Evolutionary conservation across 1,140 invertebrate genomes (phyloP).

Genomic region (Rhyzopertha dominica): DNA sequence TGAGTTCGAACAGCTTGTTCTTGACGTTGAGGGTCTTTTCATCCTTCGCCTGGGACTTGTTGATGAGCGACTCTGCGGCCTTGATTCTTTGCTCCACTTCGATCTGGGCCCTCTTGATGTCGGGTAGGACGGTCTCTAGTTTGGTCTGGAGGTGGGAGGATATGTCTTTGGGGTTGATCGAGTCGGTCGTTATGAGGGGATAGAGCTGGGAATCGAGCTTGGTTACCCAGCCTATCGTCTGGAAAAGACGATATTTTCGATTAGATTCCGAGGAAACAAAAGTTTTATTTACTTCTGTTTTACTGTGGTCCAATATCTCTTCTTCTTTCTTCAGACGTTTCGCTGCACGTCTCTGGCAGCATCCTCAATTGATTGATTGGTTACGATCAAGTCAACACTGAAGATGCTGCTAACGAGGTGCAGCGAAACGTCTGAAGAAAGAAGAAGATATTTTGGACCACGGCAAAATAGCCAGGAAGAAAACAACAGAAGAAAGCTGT

Average conservation of each 20-base stretch:
- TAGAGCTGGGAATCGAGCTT: slow-evolving; percentile 70
- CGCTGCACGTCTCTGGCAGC: no score
- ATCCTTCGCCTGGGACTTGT: slow-evolving; percentile 29
- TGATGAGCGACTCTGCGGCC: slow-evolving; percentile 53
- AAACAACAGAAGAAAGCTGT: no score
- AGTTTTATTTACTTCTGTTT: no score
- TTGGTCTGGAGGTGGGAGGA: slow-evolving; percentile 57
- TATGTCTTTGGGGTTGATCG: slow-evolving; percentile 55
- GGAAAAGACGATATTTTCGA: slow-evolving; percentile 28
- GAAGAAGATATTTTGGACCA: no score
- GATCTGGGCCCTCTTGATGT: slow-evolving; percentile 59
- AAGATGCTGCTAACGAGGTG: no score
- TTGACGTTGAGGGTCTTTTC: slow-evolving; percentile 43
- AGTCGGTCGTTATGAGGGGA: slow-evolving; percentile 65
- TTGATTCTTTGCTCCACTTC: slow-evolving; percentile 68
- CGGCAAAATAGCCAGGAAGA: no score
- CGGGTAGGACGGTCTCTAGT: slow-evolving; percentile 54
- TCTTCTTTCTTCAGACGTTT: no score
- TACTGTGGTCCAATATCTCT: no score
- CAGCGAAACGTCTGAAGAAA: no score
- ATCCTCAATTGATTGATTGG: no score
- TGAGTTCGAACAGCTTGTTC: slow-evolving; percentile 59
- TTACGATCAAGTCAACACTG: no score
- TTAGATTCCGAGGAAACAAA: no score
- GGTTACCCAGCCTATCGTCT: slow-evolving; percentile 73